Conservation (phyloP, 2,113 vertebrate genomes). For the Limanda limanda region DNA sequence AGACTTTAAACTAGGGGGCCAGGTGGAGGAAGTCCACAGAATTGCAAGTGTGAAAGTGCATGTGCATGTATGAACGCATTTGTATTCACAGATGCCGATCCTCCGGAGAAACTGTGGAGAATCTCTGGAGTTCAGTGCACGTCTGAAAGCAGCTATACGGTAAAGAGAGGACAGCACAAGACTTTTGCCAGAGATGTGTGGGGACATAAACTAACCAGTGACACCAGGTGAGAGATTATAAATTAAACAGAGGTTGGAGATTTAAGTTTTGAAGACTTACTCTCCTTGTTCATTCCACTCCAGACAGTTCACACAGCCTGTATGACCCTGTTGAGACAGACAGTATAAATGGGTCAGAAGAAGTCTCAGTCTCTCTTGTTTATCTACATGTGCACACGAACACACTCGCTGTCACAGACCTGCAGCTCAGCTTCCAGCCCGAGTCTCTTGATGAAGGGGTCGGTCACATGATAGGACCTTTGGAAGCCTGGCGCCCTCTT, state of each 20-base stretch:
- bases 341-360: neutral
- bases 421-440: constrained; percentile 96
- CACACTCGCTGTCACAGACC: constrained; percentile 76
- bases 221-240: neutral
- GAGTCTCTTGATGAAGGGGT: constrained; percentile 95
- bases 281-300: constrained; percentile 99
- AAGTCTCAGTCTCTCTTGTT: neutral
- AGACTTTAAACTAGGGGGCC: no score
- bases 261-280: constrained; percentile 89
- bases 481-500: constrained; percentile 91
- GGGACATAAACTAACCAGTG: neutral
- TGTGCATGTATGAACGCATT: no score
- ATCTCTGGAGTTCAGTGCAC: no score
- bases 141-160: no score
- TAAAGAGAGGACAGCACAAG: neutral
- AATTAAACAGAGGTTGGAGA: constrained; percentile 41
- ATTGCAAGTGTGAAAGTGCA: no score
- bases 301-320: constrained; percentile 98
- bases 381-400: neutral
- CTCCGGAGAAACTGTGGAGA: no score
- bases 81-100: no score
- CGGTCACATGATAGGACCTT: constrained; percentile 93
- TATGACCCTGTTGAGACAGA: constrained; percentile 88
- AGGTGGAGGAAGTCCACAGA: no score
- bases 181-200: neutral